These are phyloP conservation scores for Sinonovacula constricta DNA, from an alignment of 1,140 invertebrate genomes.

Conservation along the genomic window DNA sequence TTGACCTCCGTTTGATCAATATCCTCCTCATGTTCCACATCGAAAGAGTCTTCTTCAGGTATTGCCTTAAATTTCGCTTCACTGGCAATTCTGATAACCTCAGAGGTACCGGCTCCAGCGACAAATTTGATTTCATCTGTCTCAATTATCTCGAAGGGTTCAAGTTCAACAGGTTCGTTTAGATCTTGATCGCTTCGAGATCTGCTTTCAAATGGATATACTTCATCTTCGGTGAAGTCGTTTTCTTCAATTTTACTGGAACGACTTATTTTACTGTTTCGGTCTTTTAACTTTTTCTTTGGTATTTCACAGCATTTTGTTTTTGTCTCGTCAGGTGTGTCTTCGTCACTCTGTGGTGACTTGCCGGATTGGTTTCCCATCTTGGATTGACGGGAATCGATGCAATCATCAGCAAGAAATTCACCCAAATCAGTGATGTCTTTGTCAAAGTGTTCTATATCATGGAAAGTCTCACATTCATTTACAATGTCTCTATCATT, in stretches of 20 bases:
- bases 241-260: slow-evolving; percentile 26
- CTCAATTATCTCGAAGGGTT: slow-evolving; percentile 49
- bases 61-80: slow-evolving; percentile 38
- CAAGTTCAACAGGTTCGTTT: slow-evolving; percentile 43
- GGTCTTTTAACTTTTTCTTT: slow-evolving; percentile 31
- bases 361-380: background rate
- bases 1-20: background rate
- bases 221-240: slow-evolving; percentile 26
- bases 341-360: slow-evolving; percentile 12
- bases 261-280: background rate
- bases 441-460: no score
- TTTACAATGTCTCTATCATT: no score
- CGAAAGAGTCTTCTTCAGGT: slow-evolving; percentile 17
- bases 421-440: no score
- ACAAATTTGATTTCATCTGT: slow-evolving; percentile 49
- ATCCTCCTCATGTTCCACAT: background rate
- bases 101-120: slow-evolving; percentile 42
- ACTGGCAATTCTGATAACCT: slow-evolving; percentile 37
- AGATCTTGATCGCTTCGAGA: slow-evolving; percentile 32
- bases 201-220: slow-evolving; percentile 42
- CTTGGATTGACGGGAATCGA: no score
- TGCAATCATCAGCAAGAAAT: no score
- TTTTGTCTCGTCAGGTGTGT: slow-evolving; percentile 27
- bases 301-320: slow-evolving; percentile 48
- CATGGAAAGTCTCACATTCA: no score